Base-by-base conservation (phyloP, 2,113 vertebrate genomes). In the Pachycephala philippinensis region DNA sequence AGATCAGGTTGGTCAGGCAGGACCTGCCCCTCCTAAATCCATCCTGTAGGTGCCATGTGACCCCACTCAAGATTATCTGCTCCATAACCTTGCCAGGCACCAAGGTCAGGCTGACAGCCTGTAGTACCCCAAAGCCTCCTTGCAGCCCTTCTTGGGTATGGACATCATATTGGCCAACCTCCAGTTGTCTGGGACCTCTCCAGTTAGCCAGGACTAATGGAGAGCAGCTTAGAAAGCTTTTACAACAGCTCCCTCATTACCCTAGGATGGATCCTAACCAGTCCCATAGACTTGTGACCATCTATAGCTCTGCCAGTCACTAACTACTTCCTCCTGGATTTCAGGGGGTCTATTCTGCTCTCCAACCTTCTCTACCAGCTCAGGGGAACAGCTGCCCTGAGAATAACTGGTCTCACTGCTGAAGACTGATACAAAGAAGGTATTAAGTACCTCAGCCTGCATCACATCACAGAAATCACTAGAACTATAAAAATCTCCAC, bases 31-130 rank as follows among this genome's bases (percentile, higher is more conserved):
- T 53, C 23, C 15, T 61, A 39, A 61, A 31, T 6, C n/a, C 13
- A 52, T n/a, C 33, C 64, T 50, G 7, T 7, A 40, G 13, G 10
- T 50, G 11, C 22, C 0, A 0, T 23, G 37, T 45, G 15, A 69
- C 31, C 8, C 10, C 49, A 26, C 17, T 49, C 24, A 54, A 40
- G 9, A 40, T 6, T 5, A 47, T 22, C 6, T 49, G 16, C 13
- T 56, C 40, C 30, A 40, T 31, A 47, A 40, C 8, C 11, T 30
- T 47, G 15, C n/a, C 42, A 47, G 30, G 17, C 7, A 54, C 6
- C 9, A 30, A 49, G 24, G 17, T 40, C 16, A 79, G 24, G 9
- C 30, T 47, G 16, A 30, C 24, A 26, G 11, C 19, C 39, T 54
- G n/a, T 5, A 54, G 30, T 2, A 63, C 13, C 30, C n/a, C 15